phyloP scores from a whole-genome alignment of 2,113 vertebrate species.

The Macaca fascicularis region T2T-MFA8v1.1 NC_088375.1:217117501-217118000 shows the following conservation, averaged over 20 bases:
- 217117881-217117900: background rate
- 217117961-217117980: fast-evolving
- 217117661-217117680: background rate
- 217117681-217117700: background rate
- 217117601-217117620: background rate
- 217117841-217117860: too few species aligned
- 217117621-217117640: background rate
- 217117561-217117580: too few species aligned
- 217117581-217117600: background rate
- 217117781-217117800: background rate
- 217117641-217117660: background rate
- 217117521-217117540: background rate
- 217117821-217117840: background rate
- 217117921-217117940: background rate
- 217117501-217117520: fast-evolving
- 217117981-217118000: background rate
- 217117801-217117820: background rate
- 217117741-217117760: too few species aligned
- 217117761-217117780: background rate
- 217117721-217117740: background rate
- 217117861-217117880: background rate
- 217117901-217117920: background rate
- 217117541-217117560: background rate
- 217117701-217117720: background rate
- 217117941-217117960: background rate